Conservation (phyloP, 2,113 vertebrate species). For the Mobula hypostoma region DNA sequence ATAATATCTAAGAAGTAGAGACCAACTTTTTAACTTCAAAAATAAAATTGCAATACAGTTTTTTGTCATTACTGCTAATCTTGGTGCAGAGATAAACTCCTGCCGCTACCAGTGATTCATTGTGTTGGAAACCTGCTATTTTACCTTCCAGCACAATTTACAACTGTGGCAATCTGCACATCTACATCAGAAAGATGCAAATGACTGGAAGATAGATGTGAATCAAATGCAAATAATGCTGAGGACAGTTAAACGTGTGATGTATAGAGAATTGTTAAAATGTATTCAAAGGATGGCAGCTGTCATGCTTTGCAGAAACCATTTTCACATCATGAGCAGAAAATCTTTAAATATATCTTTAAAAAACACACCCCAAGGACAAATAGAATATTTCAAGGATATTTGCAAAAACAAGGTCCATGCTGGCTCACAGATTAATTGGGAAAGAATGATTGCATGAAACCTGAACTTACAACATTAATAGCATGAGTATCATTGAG, state of each 20-base stretch:
- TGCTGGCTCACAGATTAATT: background rate
- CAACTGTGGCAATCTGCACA: background rate
- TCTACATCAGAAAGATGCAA: background rate
- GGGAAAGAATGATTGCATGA: background rate
- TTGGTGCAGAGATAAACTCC: background rate
- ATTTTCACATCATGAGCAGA: background rate
- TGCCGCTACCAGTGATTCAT: background rate
- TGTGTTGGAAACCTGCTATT: background rate
- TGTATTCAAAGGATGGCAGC: background rate
- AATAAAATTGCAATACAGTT: background rate
- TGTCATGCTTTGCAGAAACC: background rate
- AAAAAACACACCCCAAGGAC: background rate
- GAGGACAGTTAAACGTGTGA: background rate
- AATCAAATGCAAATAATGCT: conserved; percentile 6
- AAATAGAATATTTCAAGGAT: background rate
- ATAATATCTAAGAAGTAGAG: background rate
- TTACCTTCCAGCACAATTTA: background rate
- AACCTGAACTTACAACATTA: background rate
- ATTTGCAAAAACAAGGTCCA: background rate
- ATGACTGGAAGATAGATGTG: background rate
- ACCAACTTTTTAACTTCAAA: background rate
- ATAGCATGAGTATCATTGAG: background rate
- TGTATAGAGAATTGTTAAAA: background rate
- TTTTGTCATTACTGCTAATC: background rate
- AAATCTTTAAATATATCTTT: background rate